Percentiles rank a stretch among this genome's conserved stretches.
These are phyloP conservation scores for Calephelis nemesis DNA, from an alignment of 1,140 invertebrate genomes.

Conservation along the genomic window DNA sequence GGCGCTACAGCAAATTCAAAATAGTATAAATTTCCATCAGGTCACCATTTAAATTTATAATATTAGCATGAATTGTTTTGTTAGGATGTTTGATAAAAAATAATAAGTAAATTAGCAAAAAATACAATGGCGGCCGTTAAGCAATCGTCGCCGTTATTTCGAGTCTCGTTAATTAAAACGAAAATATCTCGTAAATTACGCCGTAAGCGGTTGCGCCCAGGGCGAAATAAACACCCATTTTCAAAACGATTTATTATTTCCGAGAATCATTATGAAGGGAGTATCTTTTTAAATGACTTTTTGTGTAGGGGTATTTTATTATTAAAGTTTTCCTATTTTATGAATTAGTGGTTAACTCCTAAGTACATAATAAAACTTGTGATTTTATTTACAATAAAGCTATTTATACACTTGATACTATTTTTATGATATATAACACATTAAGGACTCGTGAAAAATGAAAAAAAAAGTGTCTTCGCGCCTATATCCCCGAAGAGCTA, in stretches of 20 bases:
- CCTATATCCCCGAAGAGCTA: too few species aligned
- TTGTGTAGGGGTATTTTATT: too few species aligned
- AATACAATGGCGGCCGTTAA: constrained; percentile 15
- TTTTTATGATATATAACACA: not conserved
- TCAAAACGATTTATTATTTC: not conserved
- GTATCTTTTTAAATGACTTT: too few species aligned
- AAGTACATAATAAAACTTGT: not conserved
- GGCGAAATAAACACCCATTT: constrained; percentile 26
- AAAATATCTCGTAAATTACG: constrained; percentile 55
- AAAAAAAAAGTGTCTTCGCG: too few species aligned
- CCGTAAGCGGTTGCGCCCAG: constrained; percentile 37
- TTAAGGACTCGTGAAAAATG: not conserved
- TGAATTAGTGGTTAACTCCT: too few species aligned
- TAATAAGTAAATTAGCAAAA: not conserved
- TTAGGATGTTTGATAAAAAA: too few species aligned
- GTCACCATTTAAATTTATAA: too few species aligned
- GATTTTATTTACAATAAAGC: not conserved
- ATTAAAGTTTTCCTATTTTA: too few species aligned
- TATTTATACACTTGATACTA: not conserved
- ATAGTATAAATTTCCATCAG: too few species aligned
- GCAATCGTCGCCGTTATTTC: constrained; percentile 25
- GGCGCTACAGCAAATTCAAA: too few species aligned
- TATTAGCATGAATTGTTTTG: too few species aligned
- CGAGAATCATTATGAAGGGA: constrained; percentile 10
- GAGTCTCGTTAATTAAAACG: constrained; percentile 53